These are phyloP conservation scores for Gerris lacustris DNA, from an alignment of 2,888 invertebrate species.

Conservation along the genomic window DNA sequence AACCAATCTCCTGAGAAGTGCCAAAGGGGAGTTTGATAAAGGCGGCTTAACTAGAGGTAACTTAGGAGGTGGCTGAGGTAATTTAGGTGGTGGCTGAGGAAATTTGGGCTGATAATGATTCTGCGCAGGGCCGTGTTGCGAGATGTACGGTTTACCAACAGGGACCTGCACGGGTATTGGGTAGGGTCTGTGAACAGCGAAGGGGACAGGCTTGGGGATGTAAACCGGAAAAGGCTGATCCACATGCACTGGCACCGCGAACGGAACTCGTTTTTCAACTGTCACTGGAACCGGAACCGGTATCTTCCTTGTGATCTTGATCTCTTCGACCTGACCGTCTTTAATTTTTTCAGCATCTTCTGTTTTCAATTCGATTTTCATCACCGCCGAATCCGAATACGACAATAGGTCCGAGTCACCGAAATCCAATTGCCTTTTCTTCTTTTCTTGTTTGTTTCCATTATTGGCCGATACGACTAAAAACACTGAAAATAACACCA, in stretches of 20 bases:
- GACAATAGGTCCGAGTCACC: background rate
- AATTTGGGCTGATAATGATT: background rate
- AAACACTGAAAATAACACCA: background rate
- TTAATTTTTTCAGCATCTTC: background rate
- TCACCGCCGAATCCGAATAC: background rate
- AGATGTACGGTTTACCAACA: background rate
- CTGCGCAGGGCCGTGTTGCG: background rate
- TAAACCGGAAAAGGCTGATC: conserved; percentile 12
- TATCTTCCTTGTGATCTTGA: background rate
- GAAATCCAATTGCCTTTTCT: background rate
- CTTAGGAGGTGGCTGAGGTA: background rate
- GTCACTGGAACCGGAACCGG: background rate
- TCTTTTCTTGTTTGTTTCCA: background rate
- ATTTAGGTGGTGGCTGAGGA: background rate
- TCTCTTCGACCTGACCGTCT: background rate
- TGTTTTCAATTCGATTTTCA: background rate
- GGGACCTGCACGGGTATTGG: background rate
- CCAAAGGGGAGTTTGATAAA: background rate
- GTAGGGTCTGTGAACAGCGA: background rate
- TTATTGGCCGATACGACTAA: background rate
- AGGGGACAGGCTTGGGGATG: conserved; percentile 4
- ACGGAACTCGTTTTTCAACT: background rate
- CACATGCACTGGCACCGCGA: conserved; percentile 10
- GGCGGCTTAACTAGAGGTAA: background rate
- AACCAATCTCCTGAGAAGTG: background rate